These are phyloP conservation scores for rabbit (Oryctolagus cuniculus) DNA, from an alignment of 2,113 vertebrate species.

Conservation along the genomic window mOryCun1.1 NC_091441.1:82533001-82533500, in stretches of 20 bases:
- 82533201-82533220: background rate
- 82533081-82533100: background rate
- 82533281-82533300: no score
- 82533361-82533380: no score
- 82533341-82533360: no score
- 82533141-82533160: background rate
- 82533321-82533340: no score
- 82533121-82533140: background rate
- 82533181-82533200: background rate
- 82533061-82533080: background rate
- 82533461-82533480: background rate
- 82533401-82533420: background rate
- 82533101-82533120: background rate
- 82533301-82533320: no score
- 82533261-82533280: no score
- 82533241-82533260: no score
- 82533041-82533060: background rate
- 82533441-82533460: background rate
- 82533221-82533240: background rate
- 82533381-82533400: conserved; percentile 8
- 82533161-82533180: background rate
- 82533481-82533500: background rate
- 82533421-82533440: background rate
- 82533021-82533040: background rate
- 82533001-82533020: background rate